These are phyloP conservation scores for Lottia gigantea DNA, from an alignment of 2,888 invertebrate species.

Conservation along the genomic window DNA sequence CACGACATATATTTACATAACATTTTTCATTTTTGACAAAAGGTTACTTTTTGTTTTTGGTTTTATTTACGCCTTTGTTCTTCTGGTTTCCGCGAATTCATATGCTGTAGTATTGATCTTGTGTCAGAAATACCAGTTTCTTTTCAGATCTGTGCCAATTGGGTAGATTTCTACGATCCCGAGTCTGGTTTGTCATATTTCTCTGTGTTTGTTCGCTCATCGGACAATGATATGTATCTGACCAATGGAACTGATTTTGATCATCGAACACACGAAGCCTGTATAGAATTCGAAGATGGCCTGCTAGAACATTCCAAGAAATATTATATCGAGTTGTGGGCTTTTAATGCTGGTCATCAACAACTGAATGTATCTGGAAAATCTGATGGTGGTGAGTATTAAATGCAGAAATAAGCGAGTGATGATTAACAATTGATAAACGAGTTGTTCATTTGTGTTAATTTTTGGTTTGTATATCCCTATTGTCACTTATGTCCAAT, in stretches of 20 bases:
- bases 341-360: constrained; percentile 44
- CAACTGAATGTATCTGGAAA: constrained; percentile 37
- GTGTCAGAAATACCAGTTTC: no score
- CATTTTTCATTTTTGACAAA: no score
- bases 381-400: constrained; percentile 39
- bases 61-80: no score
- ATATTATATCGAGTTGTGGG: constrained; percentile 41
- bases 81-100: no score
- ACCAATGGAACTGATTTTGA: neutral
- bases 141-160: constrained; percentile 26
- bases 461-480: no score
- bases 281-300: constrained; percentile 29
- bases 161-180: constrained; percentile 29
- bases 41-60: no score
- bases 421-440: neutral
- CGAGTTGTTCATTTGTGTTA: no score
- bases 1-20: no score
- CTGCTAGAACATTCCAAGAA: constrained; percentile 35
- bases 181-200: constrained; percentile 24
- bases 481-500: no score
- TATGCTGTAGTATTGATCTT: no score
- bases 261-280: constrained; percentile 26
- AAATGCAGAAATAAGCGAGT: no score
- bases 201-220: neutral
- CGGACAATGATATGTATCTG: neutral